phyloP scores from a whole-genome alignment of 2,888 invertebrate species.

The Diadromus collaris region DNA sequence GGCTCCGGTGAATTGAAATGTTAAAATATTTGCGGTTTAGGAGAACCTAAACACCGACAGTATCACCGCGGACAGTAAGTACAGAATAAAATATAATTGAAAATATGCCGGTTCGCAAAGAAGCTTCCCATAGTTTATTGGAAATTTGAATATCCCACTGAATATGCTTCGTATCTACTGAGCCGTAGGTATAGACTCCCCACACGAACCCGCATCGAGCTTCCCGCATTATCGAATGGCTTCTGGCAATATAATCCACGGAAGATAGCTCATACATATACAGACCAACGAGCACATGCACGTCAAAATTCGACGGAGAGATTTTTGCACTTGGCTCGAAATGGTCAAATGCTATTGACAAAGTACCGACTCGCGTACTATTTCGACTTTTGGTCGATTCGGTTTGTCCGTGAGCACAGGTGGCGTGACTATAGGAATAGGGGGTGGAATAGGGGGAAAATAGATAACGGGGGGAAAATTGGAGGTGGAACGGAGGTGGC shows the following conservation, averaged over 20 bases:
- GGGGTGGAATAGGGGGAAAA: slow-evolving; percentile 1
- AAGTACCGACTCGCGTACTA: neutral
- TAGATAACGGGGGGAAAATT: neutral
- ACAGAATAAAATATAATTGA: neutral
- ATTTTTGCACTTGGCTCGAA: slow-evolving; percentile 17
- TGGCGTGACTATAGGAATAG: neutral
- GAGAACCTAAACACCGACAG: neutral
- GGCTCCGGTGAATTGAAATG: neutral
- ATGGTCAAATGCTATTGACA: neutral
- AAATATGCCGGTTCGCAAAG: neutral
- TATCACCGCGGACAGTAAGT: neutral
- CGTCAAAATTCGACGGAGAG: slow-evolving; percentile 8
- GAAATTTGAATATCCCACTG: slow-evolving; percentile 1
- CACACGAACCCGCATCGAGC: slow-evolving; percentile 1
- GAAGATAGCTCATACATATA: neutral
- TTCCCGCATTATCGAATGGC: slow-evolving; percentile 8
- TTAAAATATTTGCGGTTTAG: neutral
- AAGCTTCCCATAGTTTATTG: neutral
- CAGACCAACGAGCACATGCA: neutral
- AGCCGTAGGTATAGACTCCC: neutral
- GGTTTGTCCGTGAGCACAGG: neutral
- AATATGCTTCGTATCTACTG: neutral
- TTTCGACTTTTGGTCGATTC: neutral
- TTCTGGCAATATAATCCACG: slow-evolving; percentile 19
- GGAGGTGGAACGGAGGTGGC: neutral